Base-by-base conservation (phyloP, 2,888 invertebrate species). In the Aquatica leii region DNA sequence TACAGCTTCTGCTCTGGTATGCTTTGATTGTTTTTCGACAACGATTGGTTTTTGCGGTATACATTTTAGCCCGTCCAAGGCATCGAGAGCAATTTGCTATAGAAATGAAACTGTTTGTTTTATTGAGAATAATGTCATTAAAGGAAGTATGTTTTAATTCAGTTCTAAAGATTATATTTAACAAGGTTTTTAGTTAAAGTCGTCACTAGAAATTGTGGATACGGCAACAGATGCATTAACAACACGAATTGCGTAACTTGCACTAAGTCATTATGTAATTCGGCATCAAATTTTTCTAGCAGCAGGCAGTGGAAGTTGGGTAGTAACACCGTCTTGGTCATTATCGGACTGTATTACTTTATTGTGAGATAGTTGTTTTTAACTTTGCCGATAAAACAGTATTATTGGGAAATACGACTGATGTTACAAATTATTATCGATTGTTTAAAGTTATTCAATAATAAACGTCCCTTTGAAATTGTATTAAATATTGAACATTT, bases 1-100 rank as follows among this genome's bases (percentile, higher is more conserved):
- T 37, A 3, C 37, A 43, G 43, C 17, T 2, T 12, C 8, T 8
- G 9, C 15, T 12, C 15, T 43, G 8, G 15, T 43, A 17, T 43
- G 43, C 15, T 43, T 12, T 43, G 43, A 43, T 43, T 43, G 43
- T 17, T 43, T 43, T 43, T 43, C 43, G 9, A 12, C 43, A 15
- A 15, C 12, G 1, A 9, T 6, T 6, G 43, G 43, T 2, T 43
- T 43, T 17, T 43, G 43, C 17, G 43, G 15, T 14, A 15, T 12
- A 43, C 43, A 14, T 15, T 43, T 43, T 43, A n/a, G 15, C 4
- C 2, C 15, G 8, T 8, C 8, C 2, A 43, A 43, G 15, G 43
- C 17, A 6, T 14, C 43, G 43, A 43, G 43, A 12, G 12, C 43
- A 12, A 12, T 43, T 14, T 43, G 43, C 8, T 17, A 12, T 14